A percentile compares a stretch with the other conserved stretches of the same genome.
These are phyloP conservation scores for Leistus spinibarbis DNA, from an alignment of 2,888 invertebrate genomes.

Conservation along the genomic window DNA sequence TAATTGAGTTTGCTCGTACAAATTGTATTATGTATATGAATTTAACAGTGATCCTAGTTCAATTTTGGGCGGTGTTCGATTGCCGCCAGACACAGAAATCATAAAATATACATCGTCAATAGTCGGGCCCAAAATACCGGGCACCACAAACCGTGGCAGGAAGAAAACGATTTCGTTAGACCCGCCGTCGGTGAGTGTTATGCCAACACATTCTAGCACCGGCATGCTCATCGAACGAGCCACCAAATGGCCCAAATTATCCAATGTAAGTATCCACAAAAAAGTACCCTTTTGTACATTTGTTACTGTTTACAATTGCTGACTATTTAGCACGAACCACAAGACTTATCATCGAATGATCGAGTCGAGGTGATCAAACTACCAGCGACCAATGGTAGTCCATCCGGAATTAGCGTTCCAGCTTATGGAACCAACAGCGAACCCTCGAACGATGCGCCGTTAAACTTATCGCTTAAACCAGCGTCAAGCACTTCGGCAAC, in stretches of 20 bases:
- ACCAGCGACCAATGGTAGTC: conserved; percentile 66
- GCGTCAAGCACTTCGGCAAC: conserved; percentile 51
- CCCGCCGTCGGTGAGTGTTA: conserved; percentile 69
- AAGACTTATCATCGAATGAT: conserved; percentile 58
- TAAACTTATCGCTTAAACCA: conserved; percentile 84
- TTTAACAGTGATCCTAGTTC: conserved; percentile 77
- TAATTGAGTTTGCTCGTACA: conserved; percentile 11
- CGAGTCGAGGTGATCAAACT: conserved; percentile 83
- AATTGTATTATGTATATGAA: conserved; percentile 8
- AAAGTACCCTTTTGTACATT: too few relatives aligned
- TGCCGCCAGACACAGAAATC: conserved; percentile 88
- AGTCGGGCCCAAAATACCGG: conserved; percentile 84
- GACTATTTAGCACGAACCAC: conserved; percentile 18
- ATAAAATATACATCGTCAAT: conserved; percentile 89
- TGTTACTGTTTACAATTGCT: background rate
- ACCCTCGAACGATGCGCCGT: conserved; percentile 74
- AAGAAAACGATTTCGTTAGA: conserved; percentile 89
- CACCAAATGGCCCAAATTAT: conserved; percentile 55
- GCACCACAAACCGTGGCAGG: conserved; percentile 81
- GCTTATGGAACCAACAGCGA: conserved; percentile 52
- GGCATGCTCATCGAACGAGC: conserved; percentile 60
- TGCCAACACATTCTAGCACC: conserved; percentile 58
- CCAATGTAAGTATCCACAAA: conserved; percentile 50
- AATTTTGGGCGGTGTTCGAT: conserved; percentile 79
- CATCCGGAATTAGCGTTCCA: conserved; percentile 51